Evolutionary conservation across 2,113 vertebrate species (phyloP), one percentile per base, ranked within the genome.

Genomic region (Sorex araneus): DNA sequence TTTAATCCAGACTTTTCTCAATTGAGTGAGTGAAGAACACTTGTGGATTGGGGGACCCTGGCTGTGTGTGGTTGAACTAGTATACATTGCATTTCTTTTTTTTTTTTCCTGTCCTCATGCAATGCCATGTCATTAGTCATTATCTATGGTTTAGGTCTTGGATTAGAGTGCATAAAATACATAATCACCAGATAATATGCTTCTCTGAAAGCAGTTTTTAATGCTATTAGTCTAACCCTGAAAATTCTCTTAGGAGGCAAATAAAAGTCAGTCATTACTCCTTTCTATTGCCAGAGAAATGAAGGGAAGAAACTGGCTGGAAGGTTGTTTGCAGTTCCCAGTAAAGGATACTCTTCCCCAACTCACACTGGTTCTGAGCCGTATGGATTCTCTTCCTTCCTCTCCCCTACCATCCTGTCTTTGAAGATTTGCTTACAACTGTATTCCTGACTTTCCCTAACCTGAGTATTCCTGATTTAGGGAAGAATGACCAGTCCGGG

Each of bases 401-500:
- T 45, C 34, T 67, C 34, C 43, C 75, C 79, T 71, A 34, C 66
- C 76, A 6, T 21, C 0, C 0, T 71, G 82, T 67, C 84, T 93
- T 78, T 82, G 70, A 89, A 77, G 50, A n/a, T 54, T 28, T 43
- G 25, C 54, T 16, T 64, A 74, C 18, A 70, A 19, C 71, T 78
- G 8, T 6, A 16, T 34, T 7, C n/a, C 75, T 45, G 54, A 93
- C 70, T 25, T 78, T 28, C 6, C n/a, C 6, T 69, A 60, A 40
- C 28, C 67, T 69, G 78, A 25, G 8, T 18, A 8, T 63, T 43
- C 57, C 34, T 34, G 66, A 67, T 18, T 70, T 30, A 87, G 77
- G 90, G 47, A 54, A 94, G 87, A 93, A 87, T 81, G 86, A 84
- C 95, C 93, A 63, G 80, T 63, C 74, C 25, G 75, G 93, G 94